A percentile compares a stretch with the other conserved stretches of the same genome.
Evolutionary conservation across 2,888 invertebrate species (phyloP).

Genomic region (Callosobruchus maculatus): DNA sequence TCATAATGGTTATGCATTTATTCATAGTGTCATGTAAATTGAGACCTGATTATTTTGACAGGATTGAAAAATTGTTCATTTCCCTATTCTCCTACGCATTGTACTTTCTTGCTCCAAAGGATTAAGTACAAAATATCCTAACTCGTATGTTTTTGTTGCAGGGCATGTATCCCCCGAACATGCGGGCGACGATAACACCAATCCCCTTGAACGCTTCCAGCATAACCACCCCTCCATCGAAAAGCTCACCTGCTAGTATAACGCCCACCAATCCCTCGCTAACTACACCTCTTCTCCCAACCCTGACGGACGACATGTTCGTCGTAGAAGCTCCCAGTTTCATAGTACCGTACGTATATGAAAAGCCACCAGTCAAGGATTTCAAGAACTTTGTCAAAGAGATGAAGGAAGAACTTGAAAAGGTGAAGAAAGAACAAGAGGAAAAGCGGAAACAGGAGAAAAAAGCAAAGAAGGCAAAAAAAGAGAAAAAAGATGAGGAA

Average conservation of each 20-base stretch:
- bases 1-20: no score
- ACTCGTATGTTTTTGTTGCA: no score
- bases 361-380: constrained; percentile 79
- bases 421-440: constrained; percentile 36
- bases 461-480: constrained; percentile 48
- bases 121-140: no score
- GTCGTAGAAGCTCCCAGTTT: constrained; percentile 91
- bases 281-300: constrained; percentile 67
- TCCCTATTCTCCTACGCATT: no score
- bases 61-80: no score
- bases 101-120: no score
- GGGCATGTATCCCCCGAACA: constrained; percentile 61
- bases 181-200: constrained; percentile 57
- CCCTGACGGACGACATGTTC: constrained; percentile 87
- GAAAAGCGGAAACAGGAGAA: constrained; percentile 40
- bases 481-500: constrained; percentile 50
- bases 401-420: constrained; percentile 46
- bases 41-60: no score
- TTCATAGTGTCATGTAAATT: no score
- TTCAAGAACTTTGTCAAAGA: constrained; percentile 69
- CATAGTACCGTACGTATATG: constrained; percentile 90
- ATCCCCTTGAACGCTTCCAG: constrained; percentile 47
- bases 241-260: constrained; percentile 33
- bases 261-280: constrained; percentile 46
- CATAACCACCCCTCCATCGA: constrained; percentile 36